A percentile compares a stretch with the other conserved stretches of the same genome.
phyloP scores from a whole-genome alignment of 2,888 invertebrate species.

The Linnaemya tessellans region DNA sequence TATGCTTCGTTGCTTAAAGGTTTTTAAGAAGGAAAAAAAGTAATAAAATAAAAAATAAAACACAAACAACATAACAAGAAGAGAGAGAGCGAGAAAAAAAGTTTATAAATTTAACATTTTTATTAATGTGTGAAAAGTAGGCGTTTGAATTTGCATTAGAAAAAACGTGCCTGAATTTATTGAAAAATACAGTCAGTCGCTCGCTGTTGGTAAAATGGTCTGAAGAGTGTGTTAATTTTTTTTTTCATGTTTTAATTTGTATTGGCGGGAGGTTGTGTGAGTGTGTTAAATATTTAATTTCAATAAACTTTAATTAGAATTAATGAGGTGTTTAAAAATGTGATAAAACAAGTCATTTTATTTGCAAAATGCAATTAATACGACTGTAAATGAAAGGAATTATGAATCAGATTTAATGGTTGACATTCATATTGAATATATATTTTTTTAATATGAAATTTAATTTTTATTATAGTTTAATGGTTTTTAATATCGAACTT shows the following conservation, averaged over 20 bases:
- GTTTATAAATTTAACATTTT: constrained; percentile 64
- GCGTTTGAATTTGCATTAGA: constrained; percentile 60
- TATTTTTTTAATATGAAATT: too few relatives aligned
- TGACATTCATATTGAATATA: not conserved
- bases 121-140: constrained; percentile 72
- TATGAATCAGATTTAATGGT: not conserved
- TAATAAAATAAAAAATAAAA: not conserved
- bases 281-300: constrained; percentile 25
- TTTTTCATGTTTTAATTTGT: not conserved
- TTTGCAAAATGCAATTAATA: not conserved
- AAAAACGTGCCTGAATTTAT: constrained; percentile 7
- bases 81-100: constrained; percentile 29
- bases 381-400: not conserved
- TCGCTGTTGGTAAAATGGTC: constrained; percentile 35
- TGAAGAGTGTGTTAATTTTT: constrained; percentile 45
- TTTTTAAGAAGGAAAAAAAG: constrained; percentile 16
- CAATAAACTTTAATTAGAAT: constrained; percentile 63
- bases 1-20: constrained; percentile 64
- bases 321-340: constrained; percentile 62
- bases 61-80: constrained; percentile 28
- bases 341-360: constrained; percentile 8
- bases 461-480: too few relatives aligned
- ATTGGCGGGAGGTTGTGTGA: constrained; percentile 15
- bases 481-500: too few relatives aligned
- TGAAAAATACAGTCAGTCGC: not conserved